Evolutionary conservation across 2,888 invertebrate genomes (phyloP).

Genomic region (Ichneumoninae sp.): DNA sequence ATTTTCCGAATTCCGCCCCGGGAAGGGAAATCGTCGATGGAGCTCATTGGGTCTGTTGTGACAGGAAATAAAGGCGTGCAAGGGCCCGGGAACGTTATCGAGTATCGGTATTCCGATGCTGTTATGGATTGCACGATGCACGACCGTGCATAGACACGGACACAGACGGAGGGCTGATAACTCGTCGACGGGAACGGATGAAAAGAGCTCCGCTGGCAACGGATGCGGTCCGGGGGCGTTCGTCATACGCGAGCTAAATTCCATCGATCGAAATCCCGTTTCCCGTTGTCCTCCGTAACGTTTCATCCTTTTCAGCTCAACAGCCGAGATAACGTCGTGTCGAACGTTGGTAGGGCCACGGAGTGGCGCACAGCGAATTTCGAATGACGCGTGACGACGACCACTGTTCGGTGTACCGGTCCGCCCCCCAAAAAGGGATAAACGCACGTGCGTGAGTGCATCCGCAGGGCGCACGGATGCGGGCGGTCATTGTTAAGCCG

Average conservation of each 20-base stretch:
- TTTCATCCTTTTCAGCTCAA: constrained; percentile 8
- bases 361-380: constrained; percentile 27
- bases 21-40: neutral
- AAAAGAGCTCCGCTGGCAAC: neutral
- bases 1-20: constrained; percentile 2
- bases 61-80: constrained; percentile 19
- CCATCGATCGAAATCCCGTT: constrained; percentile 12
- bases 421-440: constrained; percentile 1
- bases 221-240: neutral
- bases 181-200: constrained; percentile 3
- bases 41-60: constrained; percentile 6
- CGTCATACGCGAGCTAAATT: constrained; percentile 33
- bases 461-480: neutral
- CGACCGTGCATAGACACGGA: neutral
- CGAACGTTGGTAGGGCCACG: neutral
- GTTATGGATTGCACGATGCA: neutral
- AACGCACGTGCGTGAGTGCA: constrained; percentile 25
- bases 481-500: constrained; percentile 35
- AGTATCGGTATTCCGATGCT: constrained; percentile 14
- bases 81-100: neutral
- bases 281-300: neutral
- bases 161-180: neutral
- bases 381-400: constrained; percentile 40
- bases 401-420: neutral
- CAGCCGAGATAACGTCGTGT: constrained; percentile 42